These are phyloP conservation scores for Drosophila oshimai DNA, from an alignment of 1,140 invertebrate species.

Conservation along the genomic window DNA sequence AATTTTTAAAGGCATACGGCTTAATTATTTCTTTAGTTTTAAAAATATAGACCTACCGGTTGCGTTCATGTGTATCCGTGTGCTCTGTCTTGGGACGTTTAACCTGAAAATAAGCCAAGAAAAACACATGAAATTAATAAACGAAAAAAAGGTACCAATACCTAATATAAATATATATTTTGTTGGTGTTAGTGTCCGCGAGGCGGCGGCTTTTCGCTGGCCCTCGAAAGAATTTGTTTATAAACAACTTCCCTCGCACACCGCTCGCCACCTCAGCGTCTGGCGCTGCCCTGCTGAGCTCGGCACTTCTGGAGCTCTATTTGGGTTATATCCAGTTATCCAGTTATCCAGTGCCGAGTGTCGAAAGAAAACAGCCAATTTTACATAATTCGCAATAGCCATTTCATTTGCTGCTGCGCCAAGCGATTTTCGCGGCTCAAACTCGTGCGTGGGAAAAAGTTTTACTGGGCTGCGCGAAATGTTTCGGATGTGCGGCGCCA, in stretches of 20 bases:
- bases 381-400: constrained; percentile 66
- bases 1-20: no score
- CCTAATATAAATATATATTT: background rate
- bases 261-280: constrained; percentile 46
- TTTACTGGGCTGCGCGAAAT: constrained; percentile 28
- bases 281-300: constrained; percentile 39
- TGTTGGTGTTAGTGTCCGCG: background rate
- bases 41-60: constrained; percentile 55
- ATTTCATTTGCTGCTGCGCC: constrained; percentile 30
- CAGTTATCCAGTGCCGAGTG: constrained; percentile 13
- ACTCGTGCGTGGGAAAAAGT: constrained; percentile 68
- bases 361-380: constrained; percentile 58
- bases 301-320: constrained; percentile 37
- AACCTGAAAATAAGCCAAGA: constrained; percentile 82
- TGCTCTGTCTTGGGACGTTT: constrained; percentile 84
- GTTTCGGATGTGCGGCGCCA: constrained; percentile 56
- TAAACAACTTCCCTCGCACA: constrained; percentile 49
- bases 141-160: background rate
- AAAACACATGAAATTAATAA: constrained; percentile 15
- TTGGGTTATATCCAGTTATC: constrained; percentile 54
- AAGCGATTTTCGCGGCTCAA: constrained; percentile 39
- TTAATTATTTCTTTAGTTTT: background rate
- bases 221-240: constrained; percentile 54
- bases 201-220: background rate
- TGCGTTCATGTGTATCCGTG: constrained; percentile 83